Base-by-base conservation (phyloP, 2,888 invertebrate genomes). In the Heliothis peltigera region DNA sequence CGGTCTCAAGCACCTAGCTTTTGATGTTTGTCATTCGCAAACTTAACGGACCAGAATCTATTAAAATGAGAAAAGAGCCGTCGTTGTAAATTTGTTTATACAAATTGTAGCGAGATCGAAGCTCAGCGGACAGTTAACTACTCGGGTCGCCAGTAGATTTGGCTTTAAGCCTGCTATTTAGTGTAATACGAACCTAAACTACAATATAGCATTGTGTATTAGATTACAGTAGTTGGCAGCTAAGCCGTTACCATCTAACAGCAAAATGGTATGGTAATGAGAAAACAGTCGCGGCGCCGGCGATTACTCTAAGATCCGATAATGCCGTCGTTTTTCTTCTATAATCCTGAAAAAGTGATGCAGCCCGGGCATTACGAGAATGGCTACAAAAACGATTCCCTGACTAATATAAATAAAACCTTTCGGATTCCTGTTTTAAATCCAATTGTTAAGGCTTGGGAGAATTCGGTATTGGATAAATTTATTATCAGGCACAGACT, bases 261-360 rank as follows among this genome's bases (percentile, higher is more conserved):
- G 79, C 80, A 81, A 84, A 89, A 88, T 85, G 84, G 84, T 87
- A 90, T 88, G 86, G 87, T 90, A 91, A 92, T 92, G 91, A 90
- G 90, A 89, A 90, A 89, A 87, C 89, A 89, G 86, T 88, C 84
- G 83, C 82, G 84, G 83, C 81, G 78, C 84, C 78, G 81, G 82
- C 90, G 90, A 91, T 92, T 91, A 91, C 89, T 89, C 85, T 89
- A 89, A 92, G 89, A 91, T 91, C 91, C 92, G 91, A 93, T 93
- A 92, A 92, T 90, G 83, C 91, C 87, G 80, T 88, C 92, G 91
- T 92, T 92, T 91, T 88, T 93, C 92, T 92, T 89, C 89, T 87
- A 90, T 92, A 92, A 93, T 92, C 92, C 91, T 91, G 91, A 92
- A 92, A 92, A 92, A 92, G 89, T 91, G 89, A 89, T 87, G 88